phyloP scores from a whole-genome alignment of 2,113 vertebrate genomes.

The Phrynosoma blainvillii region DNA sequence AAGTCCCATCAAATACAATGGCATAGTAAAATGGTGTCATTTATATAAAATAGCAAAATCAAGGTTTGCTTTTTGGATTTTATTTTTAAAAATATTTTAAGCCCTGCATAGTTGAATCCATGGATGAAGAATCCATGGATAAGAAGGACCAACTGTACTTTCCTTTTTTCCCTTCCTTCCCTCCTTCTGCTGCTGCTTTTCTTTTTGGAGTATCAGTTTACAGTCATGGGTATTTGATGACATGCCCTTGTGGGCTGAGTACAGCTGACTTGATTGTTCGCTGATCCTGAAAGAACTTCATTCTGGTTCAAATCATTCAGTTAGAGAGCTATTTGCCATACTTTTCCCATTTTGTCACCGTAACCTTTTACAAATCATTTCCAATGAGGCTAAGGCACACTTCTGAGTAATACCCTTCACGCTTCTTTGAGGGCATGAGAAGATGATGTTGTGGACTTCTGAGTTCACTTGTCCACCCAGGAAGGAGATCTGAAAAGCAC shows the following conservation, averaged over 20 bases:
- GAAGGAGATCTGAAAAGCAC: neutral
- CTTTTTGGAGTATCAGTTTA: too few relatives aligned
- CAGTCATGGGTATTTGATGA: neutral
- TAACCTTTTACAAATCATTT: neutral
- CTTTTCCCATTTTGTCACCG: conserved; percentile 12
- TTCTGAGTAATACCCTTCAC: conserved; percentile 13
- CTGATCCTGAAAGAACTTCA: neutral
- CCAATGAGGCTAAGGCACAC: neutral
- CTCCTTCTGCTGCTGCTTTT: too few relatives aligned
- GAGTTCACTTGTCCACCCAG: conserved; percentile 21
- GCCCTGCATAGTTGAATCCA: too few relatives aligned
- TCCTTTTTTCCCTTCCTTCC: too few relatives aligned
- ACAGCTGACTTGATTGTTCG: neutral
- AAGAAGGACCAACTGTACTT: too few relatives aligned
- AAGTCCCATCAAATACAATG: too few relatives aligned
- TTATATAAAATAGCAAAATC: too few relatives aligned
- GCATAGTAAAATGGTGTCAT: too few relatives aligned
- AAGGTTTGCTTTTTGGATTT: too few relatives aligned
- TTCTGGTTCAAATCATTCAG: neutral
- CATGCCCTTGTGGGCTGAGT: conserved; percentile 8
- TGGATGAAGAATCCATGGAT: too few relatives aligned
- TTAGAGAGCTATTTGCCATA: conserved; percentile 14
- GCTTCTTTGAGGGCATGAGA: conserved; percentile 19
- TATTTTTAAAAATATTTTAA: too few relatives aligned
- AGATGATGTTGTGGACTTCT: conserved; percentile 20